Conservation (phyloP, 2,888 invertebrate genomes). For the Ariolimax columbianus region DNA sequence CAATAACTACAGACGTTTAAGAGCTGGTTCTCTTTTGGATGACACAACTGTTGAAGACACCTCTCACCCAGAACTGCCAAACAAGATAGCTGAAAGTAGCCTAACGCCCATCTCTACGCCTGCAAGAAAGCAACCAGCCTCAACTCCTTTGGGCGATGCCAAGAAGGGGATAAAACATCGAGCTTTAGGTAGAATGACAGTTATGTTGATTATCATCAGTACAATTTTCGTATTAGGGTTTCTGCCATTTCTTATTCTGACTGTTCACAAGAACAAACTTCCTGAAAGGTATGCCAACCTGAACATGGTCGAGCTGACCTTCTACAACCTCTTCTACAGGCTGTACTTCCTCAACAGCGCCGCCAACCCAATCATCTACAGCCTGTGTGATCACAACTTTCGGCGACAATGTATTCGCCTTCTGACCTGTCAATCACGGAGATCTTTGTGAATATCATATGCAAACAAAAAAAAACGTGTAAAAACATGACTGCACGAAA, state of each 20-base stretch:
- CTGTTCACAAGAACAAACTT: background rate
- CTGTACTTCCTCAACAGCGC: slow-evolving; percentile 50
- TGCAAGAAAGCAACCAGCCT: too few relatives aligned
- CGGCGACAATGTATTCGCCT: slow-evolving; percentile 36
- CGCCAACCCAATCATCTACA: slow-evolving; percentile 51
- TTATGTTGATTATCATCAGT: slow-evolving; percentile 39
- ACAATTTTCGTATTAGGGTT: slow-evolving; percentile 35
- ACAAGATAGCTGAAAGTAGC: background rate
- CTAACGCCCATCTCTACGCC: background rate
- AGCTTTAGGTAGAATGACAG: slow-evolving; percentile 4
- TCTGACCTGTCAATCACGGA: background rate
- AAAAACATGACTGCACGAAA: too few relatives aligned
- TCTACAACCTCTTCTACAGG: slow-evolving; percentile 51
- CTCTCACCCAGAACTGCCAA: background rate
- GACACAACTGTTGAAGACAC: background rate
- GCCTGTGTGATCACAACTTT: slow-evolving; percentile 42
- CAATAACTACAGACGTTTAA: background rate
- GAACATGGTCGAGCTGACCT: slow-evolving; percentile 5
- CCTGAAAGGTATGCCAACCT: slow-evolving; percentile 15
- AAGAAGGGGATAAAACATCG: background rate
- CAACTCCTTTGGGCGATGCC: background rate
- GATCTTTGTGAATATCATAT: too few relatives aligned
- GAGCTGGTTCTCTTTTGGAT: background rate
- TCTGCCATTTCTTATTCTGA: slow-evolving; percentile 30
- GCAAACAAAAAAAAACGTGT: too few relatives aligned